Percentiles rank a stretch among this genome's conserved stretches.
Conservation (phyloP, 2,113 vertebrate genomes). For the Pelobates fuscus region DNA sequence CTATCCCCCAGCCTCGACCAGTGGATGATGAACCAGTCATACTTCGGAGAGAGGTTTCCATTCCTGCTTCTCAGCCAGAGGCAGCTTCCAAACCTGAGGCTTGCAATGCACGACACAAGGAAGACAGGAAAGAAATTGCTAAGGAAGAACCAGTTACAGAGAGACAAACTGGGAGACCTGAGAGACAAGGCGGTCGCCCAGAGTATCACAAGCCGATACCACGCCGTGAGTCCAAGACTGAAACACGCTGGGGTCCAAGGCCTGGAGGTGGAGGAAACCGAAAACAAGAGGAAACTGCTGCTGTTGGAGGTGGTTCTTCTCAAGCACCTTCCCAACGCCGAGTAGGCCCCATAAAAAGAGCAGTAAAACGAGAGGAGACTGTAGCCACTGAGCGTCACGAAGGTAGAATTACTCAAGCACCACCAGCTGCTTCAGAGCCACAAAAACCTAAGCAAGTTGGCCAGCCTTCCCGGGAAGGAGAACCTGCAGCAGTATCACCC, state of each 20-base stretch:
- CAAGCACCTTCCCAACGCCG: slow-evolving; percentile 59
- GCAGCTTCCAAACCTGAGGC: slow-evolving; percentile 50
- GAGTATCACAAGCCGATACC: slow-evolving; percentile 55
- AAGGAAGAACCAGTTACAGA: slow-evolving; percentile 50
- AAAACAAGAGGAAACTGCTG: slow-evolving; percentile 61
- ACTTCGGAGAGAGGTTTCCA: neutral
- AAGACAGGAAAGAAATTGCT: slow-evolving; percentile 47
- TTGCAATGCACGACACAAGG: slow-evolving; percentile 21
- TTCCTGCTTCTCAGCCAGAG: slow-evolving; percentile 58
- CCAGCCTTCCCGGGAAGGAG: slow-evolving; percentile 40
- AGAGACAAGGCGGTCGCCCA: slow-evolving; percentile 48
- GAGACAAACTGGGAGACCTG: slow-evolving; percentile 48
- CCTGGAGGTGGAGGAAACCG: slow-evolving; percentile 79
- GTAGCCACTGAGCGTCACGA: slow-evolving; percentile 62
- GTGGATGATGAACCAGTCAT: slow-evolving; percentile 55
- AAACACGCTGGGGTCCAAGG: slow-evolving; percentile 90
- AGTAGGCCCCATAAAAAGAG: slow-evolving; percentile 83
- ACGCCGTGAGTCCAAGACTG: slow-evolving; percentile 82
- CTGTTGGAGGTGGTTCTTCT: neutral
- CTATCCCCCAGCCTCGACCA: slow-evolving; percentile 51
- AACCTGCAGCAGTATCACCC: slow-evolving; percentile 57
- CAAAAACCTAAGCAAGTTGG: slow-evolving; percentile 13
- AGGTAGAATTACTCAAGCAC: slow-evolving; percentile 36
- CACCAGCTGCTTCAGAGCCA: neutral
- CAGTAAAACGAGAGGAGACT: slow-evolving; percentile 68